These are phyloP conservation scores for Sterrhoptilus dennistouni DNA, from an alignment of 2,113 vertebrate species.

Conservation along the genomic window DNA sequence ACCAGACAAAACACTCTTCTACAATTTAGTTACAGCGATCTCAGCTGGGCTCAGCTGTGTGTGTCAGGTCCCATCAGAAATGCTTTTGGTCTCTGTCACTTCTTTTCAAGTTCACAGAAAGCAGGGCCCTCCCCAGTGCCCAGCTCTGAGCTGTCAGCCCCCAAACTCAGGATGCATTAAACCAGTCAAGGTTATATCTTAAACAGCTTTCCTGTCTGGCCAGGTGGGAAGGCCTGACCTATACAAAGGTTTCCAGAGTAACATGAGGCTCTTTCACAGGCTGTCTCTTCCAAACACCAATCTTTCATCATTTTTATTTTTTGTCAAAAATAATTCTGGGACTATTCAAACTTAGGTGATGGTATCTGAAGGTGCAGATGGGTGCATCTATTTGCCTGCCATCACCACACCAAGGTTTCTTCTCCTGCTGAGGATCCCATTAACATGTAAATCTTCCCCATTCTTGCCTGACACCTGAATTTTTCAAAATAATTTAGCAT, in stretches of 20 bases:
- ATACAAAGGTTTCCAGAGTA: background rate
- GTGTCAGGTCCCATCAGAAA: background rate
- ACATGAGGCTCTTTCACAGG: background rate
- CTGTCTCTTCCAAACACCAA: background rate
- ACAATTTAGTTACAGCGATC: background rate
- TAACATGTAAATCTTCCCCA: constrained; percentile 52
- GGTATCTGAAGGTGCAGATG: constrained; percentile 33
- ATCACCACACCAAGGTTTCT: background rate
- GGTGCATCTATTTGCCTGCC: constrained; percentile 32
- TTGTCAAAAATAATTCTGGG: background rate
- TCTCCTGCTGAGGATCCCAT: constrained; percentile 46
- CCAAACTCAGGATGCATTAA: background rate
- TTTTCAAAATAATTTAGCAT: constrained; percentile 64
- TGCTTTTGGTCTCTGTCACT: background rate
- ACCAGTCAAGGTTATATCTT: background rate
- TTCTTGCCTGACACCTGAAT: constrained; percentile 44
- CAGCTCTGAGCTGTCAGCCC: background rate
- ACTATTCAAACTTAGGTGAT: background rate
- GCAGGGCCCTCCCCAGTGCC: background rate
- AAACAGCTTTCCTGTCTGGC: background rate
- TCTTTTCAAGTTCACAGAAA: background rate
- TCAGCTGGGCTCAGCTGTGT: background rate
- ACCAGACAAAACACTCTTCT: background rate
- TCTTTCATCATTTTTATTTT: background rate
- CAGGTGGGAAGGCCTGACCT: background rate